phyloP scores from a whole-genome alignment of 2,797 vertebrate species.

The Cossypha caffra region DNA sequence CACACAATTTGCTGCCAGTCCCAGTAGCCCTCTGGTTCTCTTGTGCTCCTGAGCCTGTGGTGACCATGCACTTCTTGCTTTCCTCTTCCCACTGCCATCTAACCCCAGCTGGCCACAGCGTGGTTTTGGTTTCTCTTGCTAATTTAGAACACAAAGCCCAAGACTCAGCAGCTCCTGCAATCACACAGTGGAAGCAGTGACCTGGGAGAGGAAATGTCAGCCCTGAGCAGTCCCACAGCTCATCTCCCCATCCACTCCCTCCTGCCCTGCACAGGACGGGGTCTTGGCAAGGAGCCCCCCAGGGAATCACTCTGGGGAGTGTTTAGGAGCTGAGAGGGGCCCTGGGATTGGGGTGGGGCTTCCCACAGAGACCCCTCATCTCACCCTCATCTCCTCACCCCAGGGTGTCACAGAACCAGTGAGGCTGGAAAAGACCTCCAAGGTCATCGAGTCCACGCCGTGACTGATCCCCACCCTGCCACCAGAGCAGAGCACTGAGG shows the following conservation, averaged over 20 bases:
- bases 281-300: background rate
- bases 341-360: background rate
- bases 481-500: background rate
- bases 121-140: background rate
- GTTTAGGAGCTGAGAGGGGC: background rate
- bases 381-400: background rate
- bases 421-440: background rate
- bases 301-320: background rate
- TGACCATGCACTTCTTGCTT: background rate
- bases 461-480: background rate
- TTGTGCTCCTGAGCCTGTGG: fast-evolving
- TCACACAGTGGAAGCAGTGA: background rate
- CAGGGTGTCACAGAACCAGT: fast-evolving
- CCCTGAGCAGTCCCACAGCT: background rate
- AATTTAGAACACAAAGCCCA: background rate
- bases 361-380: background rate
- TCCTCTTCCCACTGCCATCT: background rate
- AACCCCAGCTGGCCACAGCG: background rate
- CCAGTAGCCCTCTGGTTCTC: background rate
- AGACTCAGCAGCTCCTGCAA: background rate
- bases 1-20: background rate
- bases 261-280: background rate
- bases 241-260: background rate
- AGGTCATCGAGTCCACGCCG: fast-evolving
- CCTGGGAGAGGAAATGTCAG: background rate